Evolutionary conservation across 53 echinoderm and acorn worm genomes (phyloP), one percentile per base, ranked within the genome.

Genomic region (Pentamera pediparva): DNA sequence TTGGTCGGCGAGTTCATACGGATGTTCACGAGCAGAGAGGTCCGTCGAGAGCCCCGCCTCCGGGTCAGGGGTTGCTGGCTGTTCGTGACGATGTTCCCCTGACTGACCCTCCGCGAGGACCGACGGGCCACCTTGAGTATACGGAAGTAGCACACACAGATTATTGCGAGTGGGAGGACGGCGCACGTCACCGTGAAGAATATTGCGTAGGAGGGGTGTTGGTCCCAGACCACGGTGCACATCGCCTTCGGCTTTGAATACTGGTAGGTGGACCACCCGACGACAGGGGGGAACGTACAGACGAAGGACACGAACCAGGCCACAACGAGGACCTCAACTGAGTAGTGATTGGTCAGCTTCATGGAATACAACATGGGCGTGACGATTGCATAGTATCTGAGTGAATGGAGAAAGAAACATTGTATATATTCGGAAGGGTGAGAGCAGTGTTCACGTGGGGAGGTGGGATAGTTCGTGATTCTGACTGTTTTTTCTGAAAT

Each of bases 1-100:
- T 95, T 95, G 15, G 91, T 79, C 18, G 95, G 95, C 10, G 95
- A 95, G 62, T 88, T 95, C 91, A 95, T 90, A 53, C 87, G 71
- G 69, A 95, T 90, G 69, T 87, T 95, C 7, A 89, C 87, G 8
- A 90, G 76, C 21, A 95, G 71, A 1, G 95, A 95, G 11, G 95
- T 84, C 32, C 95, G 76, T 21, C 95, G 82, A 26, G 95, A 95
- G 8, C 86, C 52, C 27, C 91, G 47, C 54, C 95, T 48, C 29
- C 80, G 69, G 0, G 86, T 63, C 35, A 64, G 37, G 3, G 75
- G 63, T 41, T 74, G 69, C n/a, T n/a, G n/a, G n/a, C n/a, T n/a
- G 62, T 78, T 63, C 8, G 41, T 56, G 20, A 91, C 87, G 1
- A 88, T 85, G 69, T 85, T 89, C 4, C 95, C 95, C 30, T 90